These are phyloP conservation scores for Galagoides demidoff DNA, from an alignment of 2,797 vertebrate species.

Conservation along the genomic window DNA sequence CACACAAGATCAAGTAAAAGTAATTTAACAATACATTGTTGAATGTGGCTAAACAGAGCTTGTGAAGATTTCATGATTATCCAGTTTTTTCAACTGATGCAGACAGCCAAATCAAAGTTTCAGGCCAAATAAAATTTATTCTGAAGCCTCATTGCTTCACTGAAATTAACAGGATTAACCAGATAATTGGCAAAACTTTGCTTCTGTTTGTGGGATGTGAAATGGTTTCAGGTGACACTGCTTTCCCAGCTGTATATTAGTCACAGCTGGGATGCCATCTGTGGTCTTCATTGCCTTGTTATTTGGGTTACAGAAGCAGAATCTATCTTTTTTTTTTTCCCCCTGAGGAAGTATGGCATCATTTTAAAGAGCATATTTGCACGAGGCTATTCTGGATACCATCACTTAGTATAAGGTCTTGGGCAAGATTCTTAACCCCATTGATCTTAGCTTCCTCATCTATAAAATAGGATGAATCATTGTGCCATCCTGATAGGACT, in stretches of 20 bases:
- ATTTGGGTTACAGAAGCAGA: slow-evolving; percentile 19
- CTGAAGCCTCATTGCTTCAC: slow-evolving; percentile 60
- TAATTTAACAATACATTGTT: not conserved
- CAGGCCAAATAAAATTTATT: slow-evolving; percentile 64
- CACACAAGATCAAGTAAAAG: not conserved
- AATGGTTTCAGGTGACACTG: slow-evolving; percentile 59
- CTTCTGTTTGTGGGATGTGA: slow-evolving; percentile 63
- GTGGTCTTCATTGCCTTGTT: slow-evolving; percentile 50
- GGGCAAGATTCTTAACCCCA: not conserved
- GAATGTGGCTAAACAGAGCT: not conserved
- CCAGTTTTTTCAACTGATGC: not conserved
- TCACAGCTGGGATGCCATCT: slow-evolving; percentile 79
- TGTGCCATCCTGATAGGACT: not conserved
- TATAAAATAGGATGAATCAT: not conserved
- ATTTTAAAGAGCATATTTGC: not conserved
- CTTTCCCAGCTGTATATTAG: slow-evolving; percentile 67
- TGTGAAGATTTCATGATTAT: slow-evolving; percentile 41
- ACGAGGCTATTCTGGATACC: not conserved
- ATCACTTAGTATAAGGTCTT: not conserved
- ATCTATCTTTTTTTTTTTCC: slow-evolving; percentile 11
- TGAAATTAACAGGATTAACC: slow-evolving; percentile 74
- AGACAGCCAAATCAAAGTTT: slow-evolving; percentile 60
- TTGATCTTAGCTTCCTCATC: not conserved
- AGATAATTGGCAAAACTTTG: slow-evolving; percentile 71
- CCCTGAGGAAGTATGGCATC: not conserved